phyloP scores from a whole-genome alignment of 2,797 vertebrate genomes.

The Margarornis squamiger region DNA sequence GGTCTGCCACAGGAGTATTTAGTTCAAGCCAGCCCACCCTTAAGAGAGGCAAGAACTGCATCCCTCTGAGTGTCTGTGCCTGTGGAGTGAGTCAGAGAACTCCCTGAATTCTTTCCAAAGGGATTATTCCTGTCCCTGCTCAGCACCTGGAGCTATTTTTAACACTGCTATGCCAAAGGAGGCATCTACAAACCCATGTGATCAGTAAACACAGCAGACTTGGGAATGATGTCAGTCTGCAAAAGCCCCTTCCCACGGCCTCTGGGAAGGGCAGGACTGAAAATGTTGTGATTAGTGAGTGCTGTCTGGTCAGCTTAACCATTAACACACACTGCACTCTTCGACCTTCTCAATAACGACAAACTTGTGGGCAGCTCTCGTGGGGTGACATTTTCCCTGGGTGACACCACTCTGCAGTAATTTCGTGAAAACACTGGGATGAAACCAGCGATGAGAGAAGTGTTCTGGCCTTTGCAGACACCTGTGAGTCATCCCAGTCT shows the following conservation, averaged over 20 bases:
- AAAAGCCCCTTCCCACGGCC: background rate
- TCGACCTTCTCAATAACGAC: background rate
- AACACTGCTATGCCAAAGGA: background rate
- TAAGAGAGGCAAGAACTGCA: background rate
- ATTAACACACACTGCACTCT: background rate
- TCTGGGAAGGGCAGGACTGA: background rate
- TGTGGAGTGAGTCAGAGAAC: background rate
- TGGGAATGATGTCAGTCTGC: background rate
- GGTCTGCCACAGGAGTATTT: background rate
- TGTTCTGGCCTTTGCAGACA: conserved; percentile 31
- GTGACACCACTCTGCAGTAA: conserved; percentile 7
- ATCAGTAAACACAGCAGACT: background rate
- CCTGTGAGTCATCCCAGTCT: conserved; percentile 19
- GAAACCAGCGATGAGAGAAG: background rate
- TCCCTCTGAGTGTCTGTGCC: background rate
- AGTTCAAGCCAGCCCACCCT: background rate
- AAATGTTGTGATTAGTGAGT: background rate
- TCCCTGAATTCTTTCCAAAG: background rate
- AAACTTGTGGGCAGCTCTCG: background rate
- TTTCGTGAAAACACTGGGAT: background rate
- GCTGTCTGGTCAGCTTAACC: background rate
- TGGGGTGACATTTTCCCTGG: conserved; percentile 5
- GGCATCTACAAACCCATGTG: background rate
- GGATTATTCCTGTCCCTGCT: background rate
- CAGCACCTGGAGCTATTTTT: conserved; percentile 18